Evolutionary conservation across 2,797 vertebrate genomes (phyloP), one percentile per base, ranked within the genome.

Genomic region (Danionella dracula): DNA sequence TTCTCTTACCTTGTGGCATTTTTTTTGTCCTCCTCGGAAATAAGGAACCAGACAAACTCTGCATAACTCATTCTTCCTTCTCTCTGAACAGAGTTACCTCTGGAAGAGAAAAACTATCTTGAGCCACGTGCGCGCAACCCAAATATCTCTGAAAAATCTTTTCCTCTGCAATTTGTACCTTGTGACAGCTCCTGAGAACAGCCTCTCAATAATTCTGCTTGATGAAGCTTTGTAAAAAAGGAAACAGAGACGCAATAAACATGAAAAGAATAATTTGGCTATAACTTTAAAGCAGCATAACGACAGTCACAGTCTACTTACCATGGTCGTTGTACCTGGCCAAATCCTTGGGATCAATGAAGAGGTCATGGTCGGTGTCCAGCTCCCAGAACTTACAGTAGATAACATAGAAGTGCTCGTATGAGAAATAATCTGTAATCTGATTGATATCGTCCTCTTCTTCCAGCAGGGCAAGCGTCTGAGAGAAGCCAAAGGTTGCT

Each of bases 321-420:
- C 96, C 93, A 41, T 99, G 97, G 82, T 99, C 96, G 58, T 96
- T 99, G 81, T 98, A 98, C 81, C 92, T 90, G 23, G 90, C 90
- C 70, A 99, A 88, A 82, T 99, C 96, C 54, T 93, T 94, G 79
- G 94, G 93, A 84, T 95, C 94, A 54, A 99, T 94, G 79, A 95
- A 99, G 70, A 99, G 91, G 79, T 99, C 96, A 9, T 99, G 97
- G 81, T 99, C 97, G 38, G 91, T 93, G 85, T 99, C 97, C 84
- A 99, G 86, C 86, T 99, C 97, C 97, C 97, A 99, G 85, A 99
- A 99, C 85, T 99, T 99, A 92, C 97, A 99, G 84, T 99, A 99
- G 88, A 99, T 99, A 63, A 99, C 97, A 71, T 99, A 99, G 79
- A 99, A 99, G 78, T 99, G 97, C 76, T 99, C 96, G 0, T 99